phyloP scores from a whole-genome alignment of 2,888 invertebrate genomes.

The Dichetophora obliterata region DNA sequence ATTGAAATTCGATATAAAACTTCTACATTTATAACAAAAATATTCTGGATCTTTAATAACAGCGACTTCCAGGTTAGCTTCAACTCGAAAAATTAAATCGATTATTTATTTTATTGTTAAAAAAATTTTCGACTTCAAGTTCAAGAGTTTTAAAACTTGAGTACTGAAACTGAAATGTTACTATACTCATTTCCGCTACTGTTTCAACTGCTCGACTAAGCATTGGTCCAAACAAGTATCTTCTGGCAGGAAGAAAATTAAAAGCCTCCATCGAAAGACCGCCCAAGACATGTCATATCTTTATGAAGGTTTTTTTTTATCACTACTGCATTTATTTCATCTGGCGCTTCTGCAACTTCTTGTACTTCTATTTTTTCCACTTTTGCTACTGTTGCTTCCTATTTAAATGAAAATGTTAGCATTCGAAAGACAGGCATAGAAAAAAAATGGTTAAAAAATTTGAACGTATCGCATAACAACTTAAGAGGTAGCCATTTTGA shows the following conservation, averaged over 20 bases:
- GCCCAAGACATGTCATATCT: conserved; percentile 14
- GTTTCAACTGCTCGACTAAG: neutral
- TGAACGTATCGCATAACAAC: neutral
- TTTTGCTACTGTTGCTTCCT: neutral
- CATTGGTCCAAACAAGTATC: conserved; percentile 19
- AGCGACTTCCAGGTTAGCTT: too few relatives aligned
- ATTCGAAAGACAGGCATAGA: neutral
- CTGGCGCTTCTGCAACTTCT: neutral
- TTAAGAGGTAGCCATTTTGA: conserved; percentile 8
- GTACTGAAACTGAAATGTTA: neutral
- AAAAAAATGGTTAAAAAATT: neutral
- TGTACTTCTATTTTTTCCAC: neutral
- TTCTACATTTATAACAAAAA: too few relatives aligned
- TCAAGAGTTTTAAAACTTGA: too few relatives aligned
- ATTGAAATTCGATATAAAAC: too few relatives aligned
- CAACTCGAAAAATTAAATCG: too few relatives aligned
- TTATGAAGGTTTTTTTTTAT: conserved; percentile 11
- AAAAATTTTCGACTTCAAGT: too few relatives aligned
- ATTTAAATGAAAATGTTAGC: conserved; percentile 15
- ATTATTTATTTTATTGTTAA: too few relatives aligned
- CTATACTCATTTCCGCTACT: neutral
- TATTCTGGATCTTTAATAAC: too few relatives aligned
- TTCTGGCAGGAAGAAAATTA: conserved; percentile 18
- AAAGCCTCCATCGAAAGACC: conserved; percentile 2
- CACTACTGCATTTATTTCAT: neutral